Conservation (phyloP, 2,113 vertebrate genomes). For the Hylia prasina region DNA sequence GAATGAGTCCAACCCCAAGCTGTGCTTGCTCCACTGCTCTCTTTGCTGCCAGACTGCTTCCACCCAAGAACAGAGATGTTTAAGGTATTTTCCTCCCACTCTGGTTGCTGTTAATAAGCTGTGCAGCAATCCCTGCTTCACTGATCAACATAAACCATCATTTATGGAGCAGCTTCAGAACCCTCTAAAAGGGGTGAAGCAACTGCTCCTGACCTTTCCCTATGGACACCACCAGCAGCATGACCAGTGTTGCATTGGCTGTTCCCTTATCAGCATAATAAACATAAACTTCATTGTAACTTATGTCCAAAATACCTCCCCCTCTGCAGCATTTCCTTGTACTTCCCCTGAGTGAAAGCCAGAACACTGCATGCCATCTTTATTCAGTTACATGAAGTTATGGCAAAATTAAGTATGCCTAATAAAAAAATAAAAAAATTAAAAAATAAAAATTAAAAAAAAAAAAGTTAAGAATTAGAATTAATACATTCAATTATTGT, state of each 20-base stretch:
- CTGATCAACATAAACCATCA: background rate
- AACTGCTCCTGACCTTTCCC: background rate
- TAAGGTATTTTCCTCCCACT: background rate
- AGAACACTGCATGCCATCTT: background rate
- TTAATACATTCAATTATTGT: background rate
- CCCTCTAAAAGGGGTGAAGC: background rate
- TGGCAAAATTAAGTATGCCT: background rate
- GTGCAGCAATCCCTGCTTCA: background rate
- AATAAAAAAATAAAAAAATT: background rate
- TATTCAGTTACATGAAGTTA: background rate
- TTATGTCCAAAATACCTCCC: background rate
- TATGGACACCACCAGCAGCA: background rate
- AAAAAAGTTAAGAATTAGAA: background rate
- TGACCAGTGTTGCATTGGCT: background rate
- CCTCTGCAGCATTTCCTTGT: background rate
- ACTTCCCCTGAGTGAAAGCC: background rate
- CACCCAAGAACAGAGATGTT: background rate
- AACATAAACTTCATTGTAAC: background rate
- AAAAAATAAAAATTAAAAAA: background rate
- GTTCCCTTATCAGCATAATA: background rate
- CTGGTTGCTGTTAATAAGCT: background rate
- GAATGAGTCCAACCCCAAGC: background rate
- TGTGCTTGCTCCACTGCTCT: background rate
- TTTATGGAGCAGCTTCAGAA: background rate
- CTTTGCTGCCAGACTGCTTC: background rate